phyloP scores from a whole-genome alignment of 2,888 invertebrate genomes.

The Nomada lathburiana region DNA sequence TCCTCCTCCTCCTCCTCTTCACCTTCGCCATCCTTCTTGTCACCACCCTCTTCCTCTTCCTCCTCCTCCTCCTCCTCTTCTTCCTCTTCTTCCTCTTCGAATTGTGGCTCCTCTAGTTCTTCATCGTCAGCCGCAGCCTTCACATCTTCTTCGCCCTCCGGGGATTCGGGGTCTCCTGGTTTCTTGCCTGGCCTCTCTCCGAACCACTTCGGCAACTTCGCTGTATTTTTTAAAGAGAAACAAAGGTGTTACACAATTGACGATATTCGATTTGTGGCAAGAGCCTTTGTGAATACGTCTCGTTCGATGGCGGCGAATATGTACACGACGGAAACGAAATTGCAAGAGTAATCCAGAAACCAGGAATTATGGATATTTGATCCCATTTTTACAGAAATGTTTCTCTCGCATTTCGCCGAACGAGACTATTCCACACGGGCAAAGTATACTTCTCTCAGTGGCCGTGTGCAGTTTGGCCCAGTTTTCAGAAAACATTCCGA shows the following conservation, averaged over 20 bases:
- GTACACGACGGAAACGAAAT: neutral
- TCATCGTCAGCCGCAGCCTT: conserved; percentile 91
- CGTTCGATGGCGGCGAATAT: conserved; percentile 14
- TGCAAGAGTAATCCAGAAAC: no score
- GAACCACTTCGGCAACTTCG: conserved; percentile 98
- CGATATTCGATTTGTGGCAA: neutral
- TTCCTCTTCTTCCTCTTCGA: conserved; percentile 90
- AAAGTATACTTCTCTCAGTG: conserved; percentile 40
- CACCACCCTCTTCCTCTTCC: conserved; percentile 86
- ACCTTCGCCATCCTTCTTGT: conserved; percentile 81
- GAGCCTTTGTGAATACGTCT: neutral
- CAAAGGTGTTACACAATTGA: neutral
- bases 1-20: conserved; percentile 82
- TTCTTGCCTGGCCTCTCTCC: conserved; percentile 98
- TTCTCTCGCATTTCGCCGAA: conserved; percentile 39
- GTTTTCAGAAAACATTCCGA: conserved; percentile 31
- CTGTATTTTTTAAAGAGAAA: conserved; percentile 84
- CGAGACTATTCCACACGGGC: conserved; percentile 8
- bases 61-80: conserved; percentile 90
- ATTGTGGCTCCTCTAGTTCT: conserved; percentile 88
- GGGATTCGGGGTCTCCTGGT: conserved; percentile 94
- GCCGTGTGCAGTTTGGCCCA: conserved; percentile 31
- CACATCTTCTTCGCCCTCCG: conserved; percentile 95
- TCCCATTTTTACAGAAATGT: conserved; percentile 20
- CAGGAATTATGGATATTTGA: no score